phyloP scores from a whole-genome alignment of 2,113 vertebrate species.

The Bos indicus region DNA sequence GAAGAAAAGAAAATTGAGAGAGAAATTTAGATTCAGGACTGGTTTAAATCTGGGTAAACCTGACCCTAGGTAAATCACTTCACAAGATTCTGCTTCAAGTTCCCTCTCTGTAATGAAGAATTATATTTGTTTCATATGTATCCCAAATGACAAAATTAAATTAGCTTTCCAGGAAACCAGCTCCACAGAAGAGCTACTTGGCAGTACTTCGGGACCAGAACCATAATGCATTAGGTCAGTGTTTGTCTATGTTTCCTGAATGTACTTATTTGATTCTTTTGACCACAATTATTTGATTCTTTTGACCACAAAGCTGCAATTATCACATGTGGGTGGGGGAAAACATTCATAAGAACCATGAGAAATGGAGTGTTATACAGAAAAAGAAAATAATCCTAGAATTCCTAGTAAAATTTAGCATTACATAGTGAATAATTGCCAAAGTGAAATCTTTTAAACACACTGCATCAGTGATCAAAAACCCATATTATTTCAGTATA shows the following conservation, averaged over 20 bases:
- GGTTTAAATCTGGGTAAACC: background rate
- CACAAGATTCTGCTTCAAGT: background rate
- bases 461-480: background rate
- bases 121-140: background rate
- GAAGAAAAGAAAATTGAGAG: background rate
- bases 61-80: background rate
- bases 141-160: background rate
- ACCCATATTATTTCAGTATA: background rate
- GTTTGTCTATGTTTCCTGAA: background rate
- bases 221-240: background rate
- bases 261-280: background rate
- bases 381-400: background rate
- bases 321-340: background rate
- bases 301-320: background rate
- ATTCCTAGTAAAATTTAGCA: background rate
- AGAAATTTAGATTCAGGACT: background rate
- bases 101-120: background rate
- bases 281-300: background rate
- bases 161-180: background rate
- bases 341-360: background rate
- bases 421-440: background rate
- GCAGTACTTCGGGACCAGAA: background rate
- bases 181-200: background rate
- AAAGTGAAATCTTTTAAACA: background rate
- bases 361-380: background rate